Evolutionary conservation across 2,888 invertebrate genomes (phyloP).

Genomic region (Athalia cordata): DNA sequence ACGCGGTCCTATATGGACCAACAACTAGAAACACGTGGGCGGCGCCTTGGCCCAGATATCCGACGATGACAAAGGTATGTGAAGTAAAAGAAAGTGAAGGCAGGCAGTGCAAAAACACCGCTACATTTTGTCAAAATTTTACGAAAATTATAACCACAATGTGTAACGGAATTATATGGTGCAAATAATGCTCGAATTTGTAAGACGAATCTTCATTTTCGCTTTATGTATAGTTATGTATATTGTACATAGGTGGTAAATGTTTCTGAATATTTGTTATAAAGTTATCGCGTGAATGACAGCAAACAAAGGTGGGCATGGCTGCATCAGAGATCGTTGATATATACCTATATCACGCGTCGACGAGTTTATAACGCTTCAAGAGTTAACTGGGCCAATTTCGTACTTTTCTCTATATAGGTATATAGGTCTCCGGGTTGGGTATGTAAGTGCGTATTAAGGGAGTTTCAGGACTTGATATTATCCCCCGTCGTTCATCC

Average conservation of each 20-base stretch:
- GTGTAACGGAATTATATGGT: neutral
- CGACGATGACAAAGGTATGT: slow-evolving; percentile 6
- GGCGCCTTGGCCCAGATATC: slow-evolving; percentile 39
- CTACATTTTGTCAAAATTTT: neutral
- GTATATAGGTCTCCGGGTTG: neutral
- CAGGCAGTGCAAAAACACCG: neutral
- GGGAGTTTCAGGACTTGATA: neutral
- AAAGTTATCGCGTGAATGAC: too few species aligned
- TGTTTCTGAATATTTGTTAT: too few species aligned
- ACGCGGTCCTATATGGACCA: neutral
- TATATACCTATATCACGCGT: neutral
- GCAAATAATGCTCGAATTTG: neutral
- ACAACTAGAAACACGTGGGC: slow-evolving; percentile 16
- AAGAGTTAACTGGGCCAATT: slow-evolving; percentile 12
- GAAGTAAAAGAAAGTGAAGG: neutral
- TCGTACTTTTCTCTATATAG: neutral
- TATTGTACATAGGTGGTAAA: too few species aligned
- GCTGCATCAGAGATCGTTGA: too few species aligned
- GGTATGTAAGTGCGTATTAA: too few species aligned
- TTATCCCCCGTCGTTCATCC: neutral
- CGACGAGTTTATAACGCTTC: slow-evolving; percentile 6
- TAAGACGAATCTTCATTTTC: too few species aligned
- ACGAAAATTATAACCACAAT: too few species aligned
- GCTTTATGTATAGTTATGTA: too few species aligned
- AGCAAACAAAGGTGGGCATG: too few species aligned